Conservation (phyloP, 2,113 vertebrate genomes). For the Poecile atricapillus region DNA sequence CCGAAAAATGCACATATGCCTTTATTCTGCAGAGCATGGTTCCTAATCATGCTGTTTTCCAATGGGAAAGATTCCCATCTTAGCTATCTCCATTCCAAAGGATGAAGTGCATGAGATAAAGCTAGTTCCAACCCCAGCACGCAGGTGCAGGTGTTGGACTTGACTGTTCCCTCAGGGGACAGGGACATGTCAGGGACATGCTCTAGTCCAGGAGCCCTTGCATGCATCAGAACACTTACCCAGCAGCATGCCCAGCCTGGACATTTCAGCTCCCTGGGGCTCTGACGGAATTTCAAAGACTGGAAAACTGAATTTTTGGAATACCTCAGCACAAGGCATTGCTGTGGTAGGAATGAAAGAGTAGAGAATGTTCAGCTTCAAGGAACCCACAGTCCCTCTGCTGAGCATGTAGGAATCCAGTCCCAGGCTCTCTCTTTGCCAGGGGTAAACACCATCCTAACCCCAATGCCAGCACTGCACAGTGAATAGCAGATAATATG, state of each 20-base stretch:
- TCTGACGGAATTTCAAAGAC: background rate
- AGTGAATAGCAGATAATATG: background rate
- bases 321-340: background rate
- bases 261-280: background rate
- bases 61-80: background rate
- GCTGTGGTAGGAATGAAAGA: background rate
- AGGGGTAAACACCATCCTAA: background rate
- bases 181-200: background rate
- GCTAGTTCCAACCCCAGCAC: background rate
- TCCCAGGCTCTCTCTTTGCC: background rate
- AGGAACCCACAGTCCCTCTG: background rate
- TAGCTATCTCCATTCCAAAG: background rate
- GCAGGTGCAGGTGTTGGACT: background rate
- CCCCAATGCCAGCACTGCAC: background rate
- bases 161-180: background rate
- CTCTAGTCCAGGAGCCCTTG: background rate
- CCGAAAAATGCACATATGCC: accelerated
- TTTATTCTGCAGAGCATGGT: background rate
- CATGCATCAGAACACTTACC: background rate
- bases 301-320: background rate
- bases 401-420: background rate
- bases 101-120: background rate
- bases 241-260: background rate
- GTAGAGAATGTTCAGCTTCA: background rate
- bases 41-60: background rate